phyloP scores from a whole-genome alignment of 2,888 invertebrate genomes.

The Melanostoma scalare region DNA sequence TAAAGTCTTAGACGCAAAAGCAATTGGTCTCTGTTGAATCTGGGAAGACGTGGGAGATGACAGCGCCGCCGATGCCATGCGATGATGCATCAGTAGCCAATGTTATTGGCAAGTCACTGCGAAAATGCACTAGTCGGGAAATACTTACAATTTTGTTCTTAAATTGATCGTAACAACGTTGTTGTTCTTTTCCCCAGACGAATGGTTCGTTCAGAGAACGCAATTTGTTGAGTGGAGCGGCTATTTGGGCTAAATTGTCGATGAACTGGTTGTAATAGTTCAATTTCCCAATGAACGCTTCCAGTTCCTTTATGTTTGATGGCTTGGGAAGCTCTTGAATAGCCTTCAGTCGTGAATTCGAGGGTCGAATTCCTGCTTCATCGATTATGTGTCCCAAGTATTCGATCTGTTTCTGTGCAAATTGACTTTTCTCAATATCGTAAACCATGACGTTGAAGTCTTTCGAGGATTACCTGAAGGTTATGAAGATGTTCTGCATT shows the following conservation, averaged over 20 bases:
- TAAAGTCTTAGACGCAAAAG: too few species aligned
- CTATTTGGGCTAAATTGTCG: constrained; percentile 36
- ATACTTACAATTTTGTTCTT: constrained; percentile 22
- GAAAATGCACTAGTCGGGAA: constrained; percentile 17
- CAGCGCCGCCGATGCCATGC: too few species aligned
- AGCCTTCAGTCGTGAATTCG: constrained; percentile 22
- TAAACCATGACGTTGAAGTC: constrained; percentile 58
- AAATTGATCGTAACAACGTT: background rate
- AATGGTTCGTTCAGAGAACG: constrained; percentile 1
- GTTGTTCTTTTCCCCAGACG: constrained; percentile 11
- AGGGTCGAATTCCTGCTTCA: constrained; percentile 26
- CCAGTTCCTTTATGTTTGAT: constrained; percentile 43
- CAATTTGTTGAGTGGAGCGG: constrained; percentile 41
- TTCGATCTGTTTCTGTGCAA: constrained; percentile 20
- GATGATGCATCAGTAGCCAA: too few species aligned
- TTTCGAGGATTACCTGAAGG: constrained; percentile 31
- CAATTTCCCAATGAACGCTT: constrained; percentile 65
- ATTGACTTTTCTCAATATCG: constrained; percentile 24
- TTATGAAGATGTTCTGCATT: constrained; percentile 42
- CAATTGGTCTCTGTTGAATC: too few species aligned
- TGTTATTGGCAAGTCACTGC: background rate
- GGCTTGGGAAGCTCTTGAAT: constrained; percentile 26
- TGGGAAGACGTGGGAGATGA: too few species aligned
- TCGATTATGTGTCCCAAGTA: constrained; percentile 14
- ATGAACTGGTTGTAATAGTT: constrained; percentile 67